phyloP scores from a whole-genome alignment of 2,888 invertebrate genomes.

The Leptopilina myrica region DNA sequence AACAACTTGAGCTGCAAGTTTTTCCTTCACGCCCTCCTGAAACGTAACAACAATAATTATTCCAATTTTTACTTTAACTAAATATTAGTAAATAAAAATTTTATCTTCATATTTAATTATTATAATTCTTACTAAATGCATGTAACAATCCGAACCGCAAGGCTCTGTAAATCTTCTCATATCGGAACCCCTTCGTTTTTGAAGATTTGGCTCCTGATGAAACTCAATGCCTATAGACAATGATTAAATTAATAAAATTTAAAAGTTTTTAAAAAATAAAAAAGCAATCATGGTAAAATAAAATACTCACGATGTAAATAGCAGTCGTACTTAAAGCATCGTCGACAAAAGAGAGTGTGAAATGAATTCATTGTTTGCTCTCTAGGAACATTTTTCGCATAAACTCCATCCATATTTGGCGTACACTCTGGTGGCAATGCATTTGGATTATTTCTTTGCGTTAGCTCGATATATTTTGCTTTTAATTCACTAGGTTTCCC shows the following conservation, averaged over 20 bases:
- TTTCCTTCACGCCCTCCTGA: slow-evolving; percentile 91
- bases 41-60: background rate
- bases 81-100: too few relatives aligned
- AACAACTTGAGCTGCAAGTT: slow-evolving; percentile 83
- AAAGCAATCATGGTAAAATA: too few relatives aligned
- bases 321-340: slow-evolving; percentile 99
- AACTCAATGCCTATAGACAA: slow-evolving; percentile 74
- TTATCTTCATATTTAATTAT: too few relatives aligned
- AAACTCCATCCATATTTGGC: slow-evolving; percentile 96
- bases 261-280: too few relatives aligned
- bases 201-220: slow-evolving; percentile 93
- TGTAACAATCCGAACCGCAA: slow-evolving; percentile 91
- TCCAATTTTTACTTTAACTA: too few relatives aligned
- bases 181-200: slow-evolving; percentile 92
- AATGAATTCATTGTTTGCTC: slow-evolving; percentile 99
- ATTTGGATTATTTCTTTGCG: slow-evolving; percentile 91
- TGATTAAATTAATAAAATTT: too few relatives aligned
- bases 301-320: slow-evolving; percentile 93
- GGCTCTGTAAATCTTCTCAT: slow-evolving; percentile 91
- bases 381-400: slow-evolving; percentile 92
- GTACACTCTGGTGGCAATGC: slow-evolving; percentile 94
- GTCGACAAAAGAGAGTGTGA: slow-evolving; percentile 96
- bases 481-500: slow-evolving; percentile 91
- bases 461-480: slow-evolving; percentile 94
- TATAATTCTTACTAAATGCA: slow-evolving; percentile 84